These are phyloP conservation scores for Danio albolineatus DNA, from an alignment of 2,797 vertebrate genomes.

Conservation along the genomic window DNA sequence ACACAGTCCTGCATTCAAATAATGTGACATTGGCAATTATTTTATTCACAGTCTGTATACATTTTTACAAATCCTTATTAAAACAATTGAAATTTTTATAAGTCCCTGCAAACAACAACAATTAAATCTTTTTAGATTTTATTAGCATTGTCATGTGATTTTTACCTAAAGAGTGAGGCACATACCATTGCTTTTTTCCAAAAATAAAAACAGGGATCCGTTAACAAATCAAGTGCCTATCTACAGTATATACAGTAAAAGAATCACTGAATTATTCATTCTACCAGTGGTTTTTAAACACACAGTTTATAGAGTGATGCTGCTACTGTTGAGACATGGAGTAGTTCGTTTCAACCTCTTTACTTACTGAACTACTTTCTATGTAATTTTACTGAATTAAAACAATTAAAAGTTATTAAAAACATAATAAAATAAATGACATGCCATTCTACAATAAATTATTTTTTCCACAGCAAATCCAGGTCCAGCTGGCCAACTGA, in stretches of 20 bases:
- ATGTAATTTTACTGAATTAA: too few relatives aligned
- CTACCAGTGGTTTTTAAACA: not conserved
- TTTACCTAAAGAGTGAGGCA: too few relatives aligned
- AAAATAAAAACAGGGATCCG: not conserved
- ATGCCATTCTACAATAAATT: not conserved
- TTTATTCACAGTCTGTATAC: too few relatives aligned
- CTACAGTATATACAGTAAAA: not conserved
- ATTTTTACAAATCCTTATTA: too few relatives aligned
- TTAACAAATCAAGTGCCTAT: not conserved
- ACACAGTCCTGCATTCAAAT: too few relatives aligned
- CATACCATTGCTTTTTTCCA: too few relatives aligned
- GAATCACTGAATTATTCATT: not conserved
- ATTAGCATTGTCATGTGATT: too few relatives aligned
- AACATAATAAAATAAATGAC: too few relatives aligned
- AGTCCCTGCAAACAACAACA: too few relatives aligned
- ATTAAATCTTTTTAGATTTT: not conserved
- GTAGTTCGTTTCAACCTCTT: not conserved
- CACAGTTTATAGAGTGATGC: not conserved
- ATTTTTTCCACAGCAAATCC: not conserved
- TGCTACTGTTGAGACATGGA: not conserved
- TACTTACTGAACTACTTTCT: too few relatives aligned
- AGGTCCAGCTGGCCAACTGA: not conserved
- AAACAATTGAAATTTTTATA: too few relatives aligned
- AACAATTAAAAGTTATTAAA: not conserved
- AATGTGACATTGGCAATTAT: too few relatives aligned